Conservation (phyloP, 2,113 vertebrate genomes). For the Melanerpes aurifrons region DNA sequence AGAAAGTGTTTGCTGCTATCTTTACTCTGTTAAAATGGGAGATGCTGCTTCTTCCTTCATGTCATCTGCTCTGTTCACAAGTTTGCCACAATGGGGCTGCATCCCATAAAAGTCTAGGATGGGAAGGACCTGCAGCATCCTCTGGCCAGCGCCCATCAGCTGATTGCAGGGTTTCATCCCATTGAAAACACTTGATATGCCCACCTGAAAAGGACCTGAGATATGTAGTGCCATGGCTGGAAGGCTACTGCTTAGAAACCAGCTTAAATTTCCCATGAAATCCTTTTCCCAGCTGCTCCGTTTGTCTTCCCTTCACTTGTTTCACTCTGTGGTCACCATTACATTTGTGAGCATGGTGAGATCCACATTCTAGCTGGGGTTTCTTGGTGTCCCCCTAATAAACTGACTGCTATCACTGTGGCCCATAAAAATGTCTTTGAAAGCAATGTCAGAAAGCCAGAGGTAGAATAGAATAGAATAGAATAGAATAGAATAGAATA, state of each 20-base stretch:
- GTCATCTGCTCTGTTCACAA: not conserved
- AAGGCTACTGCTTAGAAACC: not conserved
- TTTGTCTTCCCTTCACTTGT: conserved; percentile 20
- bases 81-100: rapidly evolving
- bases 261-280: not conserved
- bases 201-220: not conserved
- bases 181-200: not conserved
- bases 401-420: not conserved
- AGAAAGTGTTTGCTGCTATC: not conserved
- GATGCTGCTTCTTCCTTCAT: not conserved
- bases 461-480: no score
- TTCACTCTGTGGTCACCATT: not conserved
- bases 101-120: not conserved
- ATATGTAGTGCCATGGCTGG: not conserved
- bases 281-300: not conserved
- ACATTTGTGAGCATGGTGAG: not conserved
- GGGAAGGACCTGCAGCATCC: not conserved
- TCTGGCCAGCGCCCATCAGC: not conserved
- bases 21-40: not conserved
- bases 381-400: not conserved
- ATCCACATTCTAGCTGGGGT: not conserved
- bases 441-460: conserved; percentile 4
- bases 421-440: conserved; percentile 46
- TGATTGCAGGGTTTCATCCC: not conserved
- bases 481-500: no score